Evolutionary conservation across 2,113 vertebrate genomes (phyloP).

Genomic region (Glareola pratincola): DNA sequence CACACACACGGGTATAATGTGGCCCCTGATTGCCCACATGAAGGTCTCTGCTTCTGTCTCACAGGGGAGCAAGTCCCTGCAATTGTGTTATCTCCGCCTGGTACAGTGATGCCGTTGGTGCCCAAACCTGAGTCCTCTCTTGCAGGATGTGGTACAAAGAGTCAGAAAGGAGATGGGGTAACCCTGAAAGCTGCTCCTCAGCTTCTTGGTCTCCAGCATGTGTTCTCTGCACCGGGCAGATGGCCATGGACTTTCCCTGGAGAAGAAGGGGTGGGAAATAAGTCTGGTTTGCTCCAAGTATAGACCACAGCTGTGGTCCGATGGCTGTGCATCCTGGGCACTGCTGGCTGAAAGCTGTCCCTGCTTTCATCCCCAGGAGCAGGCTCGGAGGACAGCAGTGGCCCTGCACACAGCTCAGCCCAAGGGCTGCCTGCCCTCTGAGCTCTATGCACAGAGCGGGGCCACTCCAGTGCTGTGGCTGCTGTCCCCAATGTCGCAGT

Average conservation of each 20-base stretch:
- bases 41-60: neutral
- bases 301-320: neutral
- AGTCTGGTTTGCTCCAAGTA: neutral
- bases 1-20: neutral
- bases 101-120: fast-evolving
- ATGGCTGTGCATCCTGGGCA: neutral
- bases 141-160: neutral
- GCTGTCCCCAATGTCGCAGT: neutral
- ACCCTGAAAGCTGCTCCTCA: neutral
- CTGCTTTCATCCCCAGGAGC: neutral
- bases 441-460: neutral
- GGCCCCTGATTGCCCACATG: fast-evolving
- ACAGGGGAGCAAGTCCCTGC: neutral
- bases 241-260: neutral
- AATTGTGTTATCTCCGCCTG: neutral
- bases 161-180: neutral
- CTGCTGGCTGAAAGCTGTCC: neutral
- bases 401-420: neutral
- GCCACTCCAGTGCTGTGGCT: neutral
- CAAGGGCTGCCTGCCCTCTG: neutral
- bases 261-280: neutral
- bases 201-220: neutral
- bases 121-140: neutral
- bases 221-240: neutral
- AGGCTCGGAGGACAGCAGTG: neutral